Conservation (phyloP, 2,888 invertebrate genomes). For the Dusona sp. region DNA sequence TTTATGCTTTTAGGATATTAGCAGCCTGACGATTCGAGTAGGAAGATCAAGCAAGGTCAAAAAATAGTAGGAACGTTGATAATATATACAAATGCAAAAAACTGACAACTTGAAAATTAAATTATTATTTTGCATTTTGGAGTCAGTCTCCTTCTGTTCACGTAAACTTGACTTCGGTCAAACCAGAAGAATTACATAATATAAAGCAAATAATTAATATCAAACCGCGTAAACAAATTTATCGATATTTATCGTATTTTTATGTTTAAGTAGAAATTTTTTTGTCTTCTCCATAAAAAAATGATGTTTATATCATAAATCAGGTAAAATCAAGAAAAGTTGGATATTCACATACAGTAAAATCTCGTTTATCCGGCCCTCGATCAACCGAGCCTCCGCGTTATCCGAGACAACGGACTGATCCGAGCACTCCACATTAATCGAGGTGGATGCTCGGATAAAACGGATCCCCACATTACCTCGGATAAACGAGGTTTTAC, state of each 20-base stretch:
- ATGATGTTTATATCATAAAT: background rate
- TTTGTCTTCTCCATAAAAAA: background rate
- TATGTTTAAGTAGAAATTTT: background rate
- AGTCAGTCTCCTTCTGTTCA: background rate
- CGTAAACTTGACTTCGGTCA: background rate
- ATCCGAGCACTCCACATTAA: too few relatives aligned
- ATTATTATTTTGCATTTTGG: background rate
- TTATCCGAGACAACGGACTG: too few relatives aligned
- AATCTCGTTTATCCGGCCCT: too few relatives aligned
- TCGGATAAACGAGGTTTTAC: too few relatives aligned
- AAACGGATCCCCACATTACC: too few relatives aligned
- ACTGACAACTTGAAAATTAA: background rate
- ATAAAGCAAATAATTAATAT: too few relatives aligned
- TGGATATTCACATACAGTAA: background rate
- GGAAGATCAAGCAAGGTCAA: background rate
- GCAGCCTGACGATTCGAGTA: background rate
- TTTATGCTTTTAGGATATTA: background rate
- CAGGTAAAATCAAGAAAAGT: background rate
- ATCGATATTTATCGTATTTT: background rate
- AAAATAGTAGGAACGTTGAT: background rate
- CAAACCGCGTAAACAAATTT: background rate
- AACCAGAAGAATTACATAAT: too few relatives aligned
- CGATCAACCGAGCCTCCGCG: too few relatives aligned
- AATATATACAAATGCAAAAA: background rate
- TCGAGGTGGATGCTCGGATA: too few relatives aligned